phyloP scores from a whole-genome alignment of 2,888 invertebrate species.

The Lycophotia porphyrea region DNA sequence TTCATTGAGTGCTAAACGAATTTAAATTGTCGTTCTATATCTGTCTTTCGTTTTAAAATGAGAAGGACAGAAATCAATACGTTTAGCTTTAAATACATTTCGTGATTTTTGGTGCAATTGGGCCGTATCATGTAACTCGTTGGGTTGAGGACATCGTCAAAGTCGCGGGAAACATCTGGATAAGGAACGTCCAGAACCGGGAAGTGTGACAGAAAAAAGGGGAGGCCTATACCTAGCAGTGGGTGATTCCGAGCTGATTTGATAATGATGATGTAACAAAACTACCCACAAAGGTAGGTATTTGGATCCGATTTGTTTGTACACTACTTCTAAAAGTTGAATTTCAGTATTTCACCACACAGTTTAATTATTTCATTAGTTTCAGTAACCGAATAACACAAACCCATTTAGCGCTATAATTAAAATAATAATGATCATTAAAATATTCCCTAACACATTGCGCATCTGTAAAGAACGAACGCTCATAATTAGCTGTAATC shows the following conservation, averaged over 20 bases:
- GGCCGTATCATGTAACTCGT: too few relatives aligned
- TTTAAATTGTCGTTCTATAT: not conserved
- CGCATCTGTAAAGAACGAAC: constrained; percentile 30
- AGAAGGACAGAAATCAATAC: not conserved
- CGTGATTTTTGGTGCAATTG: not conserved
- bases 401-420: constrained; percentile 39
- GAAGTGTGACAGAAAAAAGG: too few relatives aligned
- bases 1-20: not conserved
- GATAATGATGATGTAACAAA: not conserved
- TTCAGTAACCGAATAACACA: constrained; percentile 25
- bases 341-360: constrained; percentile 7
- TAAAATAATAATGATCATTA: constrained; percentile 42
- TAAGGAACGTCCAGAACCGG: too few relatives aligned
- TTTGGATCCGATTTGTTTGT: not conserved
- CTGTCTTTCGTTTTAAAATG: not conserved
- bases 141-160: too few relatives aligned
- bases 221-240: too few relatives aligned
- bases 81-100: not conserved
- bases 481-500: constrained; percentile 43
- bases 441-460: constrained; percentile 37
- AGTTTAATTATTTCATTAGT: constrained; percentile 13
- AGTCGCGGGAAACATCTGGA: too few relatives aligned
- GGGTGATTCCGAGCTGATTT: too few relatives aligned
- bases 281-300: too few relatives aligned
- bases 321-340: not conserved